Evolutionary conservation across 2,888 invertebrate genomes (phyloP).

Genomic region (Cheilosia pagana): DNA sequence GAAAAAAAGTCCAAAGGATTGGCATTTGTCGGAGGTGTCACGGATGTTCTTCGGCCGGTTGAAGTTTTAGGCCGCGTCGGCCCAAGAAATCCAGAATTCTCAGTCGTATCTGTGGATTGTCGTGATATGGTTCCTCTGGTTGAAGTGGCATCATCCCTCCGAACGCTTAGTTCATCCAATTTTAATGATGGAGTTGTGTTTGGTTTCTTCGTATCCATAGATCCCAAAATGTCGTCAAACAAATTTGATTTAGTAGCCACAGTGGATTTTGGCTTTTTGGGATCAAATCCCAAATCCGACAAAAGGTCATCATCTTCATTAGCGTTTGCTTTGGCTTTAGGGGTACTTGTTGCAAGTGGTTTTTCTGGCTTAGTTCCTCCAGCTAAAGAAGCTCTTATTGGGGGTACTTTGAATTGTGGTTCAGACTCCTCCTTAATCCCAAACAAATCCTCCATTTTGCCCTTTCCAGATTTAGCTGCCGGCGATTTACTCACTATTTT

Average conservation of each 20-base stretch:
- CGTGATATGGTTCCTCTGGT: slow-evolving; percentile 80
- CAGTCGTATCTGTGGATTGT: slow-evolving; percentile 82
- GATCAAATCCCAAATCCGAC: slow-evolving; percentile 83
- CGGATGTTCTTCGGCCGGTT: slow-evolving; percentile 80
- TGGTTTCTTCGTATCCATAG: slow-evolving; percentile 78
- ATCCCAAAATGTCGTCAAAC: slow-evolving; percentile 81
- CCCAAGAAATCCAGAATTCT: slow-evolving; percentile 78
- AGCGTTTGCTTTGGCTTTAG: slow-evolving; percentile 76
- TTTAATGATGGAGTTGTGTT: slow-evolving; percentile 76
- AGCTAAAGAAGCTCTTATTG: slow-evolving; percentile 23
- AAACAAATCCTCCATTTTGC: slow-evolving; percentile 82
- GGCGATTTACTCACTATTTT: slow-evolving; percentile 44
- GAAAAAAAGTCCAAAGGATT: slow-evolving; percentile 76
- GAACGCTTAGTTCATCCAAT: slow-evolving; percentile 65
- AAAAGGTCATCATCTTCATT: slow-evolving; percentile 79
- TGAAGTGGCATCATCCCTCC: slow-evolving; percentile 55
- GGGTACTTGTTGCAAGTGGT: slow-evolving; percentile 76
- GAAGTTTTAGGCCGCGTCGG: slow-evolving; percentile 81
- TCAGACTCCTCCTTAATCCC: slow-evolving; percentile 81
- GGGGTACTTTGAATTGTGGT: slow-evolving; percentile 64
- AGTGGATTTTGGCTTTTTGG: slow-evolving; percentile 81
- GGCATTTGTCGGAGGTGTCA: slow-evolving; percentile 76
- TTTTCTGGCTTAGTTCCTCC: slow-evolving; percentile 41
- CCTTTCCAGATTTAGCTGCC: slow-evolving; percentile 76
- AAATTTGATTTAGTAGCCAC: slow-evolving; percentile 78